Conservation (phyloP, 2,113 vertebrate genomes). For the Pteropus alecto region DNA sequence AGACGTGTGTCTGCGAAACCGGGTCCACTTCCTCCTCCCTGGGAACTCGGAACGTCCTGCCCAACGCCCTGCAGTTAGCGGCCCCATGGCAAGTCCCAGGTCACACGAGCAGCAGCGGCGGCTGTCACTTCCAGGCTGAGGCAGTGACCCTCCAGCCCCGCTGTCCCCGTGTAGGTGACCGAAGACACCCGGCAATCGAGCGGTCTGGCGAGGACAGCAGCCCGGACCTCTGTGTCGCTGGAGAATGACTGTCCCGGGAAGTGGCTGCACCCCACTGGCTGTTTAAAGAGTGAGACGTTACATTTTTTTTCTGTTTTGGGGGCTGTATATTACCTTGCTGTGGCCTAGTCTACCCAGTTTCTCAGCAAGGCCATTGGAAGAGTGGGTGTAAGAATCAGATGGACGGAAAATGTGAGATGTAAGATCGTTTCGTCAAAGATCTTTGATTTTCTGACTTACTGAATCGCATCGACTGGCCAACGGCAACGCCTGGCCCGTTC, state of each 20-base stretch:
- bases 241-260: not conserved
- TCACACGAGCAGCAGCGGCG: no score
- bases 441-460: not conserved
- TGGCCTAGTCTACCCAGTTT: not conserved
- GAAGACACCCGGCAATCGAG: rapidly evolving
- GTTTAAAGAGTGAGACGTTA: not conserved
- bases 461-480: not conserved
- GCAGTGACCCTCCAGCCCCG: not conserved
- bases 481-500: not conserved
- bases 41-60: not conserved
- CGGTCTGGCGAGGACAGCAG: rapidly evolving
- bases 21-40: not conserved
- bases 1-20: rapidly evolving
- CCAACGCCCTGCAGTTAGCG: not conserved
- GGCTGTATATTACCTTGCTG: not conserved
- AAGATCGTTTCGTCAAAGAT: not conserved
- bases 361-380: not conserved
- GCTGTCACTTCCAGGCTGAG: not conserved
- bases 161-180: no score
- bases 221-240: not conserved
- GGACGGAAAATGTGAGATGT: not conserved
- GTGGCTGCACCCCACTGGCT: rapidly evolving
- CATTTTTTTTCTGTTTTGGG: not conserved
- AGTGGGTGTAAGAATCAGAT: not conserved
- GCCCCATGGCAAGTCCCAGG: rapidly evolving